A percentile compares a stretch with the other conserved stretches of the same genome.
These are phyloP conservation scores for Ginglymostoma cirratum DNA, from an alignment of 2,113 vertebrate genomes.

Conservation along the genomic window DNA sequence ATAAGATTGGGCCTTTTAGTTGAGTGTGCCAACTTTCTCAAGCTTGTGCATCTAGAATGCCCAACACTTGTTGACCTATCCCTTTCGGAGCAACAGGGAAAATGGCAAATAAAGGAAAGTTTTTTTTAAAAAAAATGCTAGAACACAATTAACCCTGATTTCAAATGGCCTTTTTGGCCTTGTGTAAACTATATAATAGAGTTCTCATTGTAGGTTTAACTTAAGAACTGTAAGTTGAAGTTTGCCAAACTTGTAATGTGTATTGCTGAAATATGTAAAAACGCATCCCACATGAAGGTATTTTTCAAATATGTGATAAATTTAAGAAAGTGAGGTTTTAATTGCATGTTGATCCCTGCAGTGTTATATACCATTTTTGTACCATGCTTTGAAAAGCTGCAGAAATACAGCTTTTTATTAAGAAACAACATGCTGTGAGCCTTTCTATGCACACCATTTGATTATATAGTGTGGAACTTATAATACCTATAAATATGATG, in stretches of 20 bases:
- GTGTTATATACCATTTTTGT: conserved; percentile 24
- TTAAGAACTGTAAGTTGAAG: background rate
- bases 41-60: background rate
- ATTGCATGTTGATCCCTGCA: conserved; percentile 28
- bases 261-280: background rate
- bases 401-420: conserved; percentile 14
- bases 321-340: conserved; percentile 26
- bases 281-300: background rate
- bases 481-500: background rate
- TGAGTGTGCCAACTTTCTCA: background rate
- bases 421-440: background rate
- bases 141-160: background rate
- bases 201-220: background rate
- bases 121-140: background rate
- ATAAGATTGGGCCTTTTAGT: background rate
- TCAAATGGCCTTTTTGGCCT: background rate
- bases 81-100: background rate
- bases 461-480: background rate
- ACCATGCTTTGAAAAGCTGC: conserved; percentile 2
- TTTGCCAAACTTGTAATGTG: background rate
- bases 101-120: background rate
- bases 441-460: background rate
- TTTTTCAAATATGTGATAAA: conserved; percentile 3
- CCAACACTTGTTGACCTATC: background rate
- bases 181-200: background rate